Evolutionary conservation across 2,888 invertebrate genomes (phyloP).

Genomic region (Orchestes rusci): DNA sequence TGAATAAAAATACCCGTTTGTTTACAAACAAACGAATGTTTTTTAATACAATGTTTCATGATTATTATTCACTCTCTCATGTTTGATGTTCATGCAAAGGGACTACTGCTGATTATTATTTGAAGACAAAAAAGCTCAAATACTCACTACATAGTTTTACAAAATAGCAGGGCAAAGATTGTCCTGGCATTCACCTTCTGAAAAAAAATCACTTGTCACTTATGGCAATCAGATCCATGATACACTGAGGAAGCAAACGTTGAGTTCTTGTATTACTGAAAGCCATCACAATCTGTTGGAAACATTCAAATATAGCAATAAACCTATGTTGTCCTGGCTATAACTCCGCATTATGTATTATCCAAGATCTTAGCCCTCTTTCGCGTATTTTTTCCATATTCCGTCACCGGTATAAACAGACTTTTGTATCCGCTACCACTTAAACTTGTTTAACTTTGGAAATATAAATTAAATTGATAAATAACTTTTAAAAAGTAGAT

Average conservation of each 20-base stretch:
- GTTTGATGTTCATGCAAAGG: slow-evolving; percentile 1
- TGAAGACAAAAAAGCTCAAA: slow-evolving; percentile 9
- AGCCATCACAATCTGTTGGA: no score
- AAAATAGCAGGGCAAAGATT: slow-evolving; percentile 40
- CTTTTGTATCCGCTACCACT: no score
- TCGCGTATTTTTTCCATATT: no score
- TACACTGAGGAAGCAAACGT: no score
- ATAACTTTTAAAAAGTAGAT: slow-evolving; percentile 38
- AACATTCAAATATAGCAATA: slow-evolving; percentile 19
- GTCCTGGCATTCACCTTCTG: slow-evolving; percentile 40
- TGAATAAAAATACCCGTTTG: no score
- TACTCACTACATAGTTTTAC: slow-evolving; percentile 56
- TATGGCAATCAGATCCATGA: no score
- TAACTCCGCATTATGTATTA: slow-evolving; percentile 2
- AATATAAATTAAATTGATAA: slow-evolving; percentile 27
- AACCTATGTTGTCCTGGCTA: slow-evolving; percentile 15
- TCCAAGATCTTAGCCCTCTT: no score
- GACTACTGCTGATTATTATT: background rate
- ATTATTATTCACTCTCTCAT: no score
- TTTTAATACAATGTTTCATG: no score
- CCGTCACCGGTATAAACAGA: no score
- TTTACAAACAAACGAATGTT: no score
- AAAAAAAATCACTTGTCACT: slow-evolving; percentile 37
- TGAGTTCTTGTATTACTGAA: no score
- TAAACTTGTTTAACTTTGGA: slow-evolving; percentile 14